Percentiles rank a stretch among this genome's conserved stretches.
These are phyloP conservation scores for human (Homo sapiens) DNA, from an alignment of 2,113 vertebrate genomes.

Conservation along the genomic window GRCh38 chr16:89062501-89063000, in stretches of 20 bases:
- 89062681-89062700: not conserved
- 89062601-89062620: not conserved
- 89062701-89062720: fast-evolving
- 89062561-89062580: not conserved
- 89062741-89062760: not conserved
- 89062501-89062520: no score
- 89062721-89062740: not conserved
- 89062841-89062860: not conserved
- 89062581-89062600: not conserved
- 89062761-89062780: not conserved
- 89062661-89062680: not conserved
- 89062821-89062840: not conserved
- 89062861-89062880: not conserved
- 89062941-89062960: not conserved
- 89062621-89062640: fast-evolving
- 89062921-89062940: not conserved
- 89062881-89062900: not conserved
- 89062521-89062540: not conserved
- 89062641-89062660: not conserved
- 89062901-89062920: not conserved
- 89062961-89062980: not conserved
- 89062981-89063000: not conserved
- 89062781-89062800: not conserved
- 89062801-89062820: not conserved
- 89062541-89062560: not conserved